Evolutionary conservation across 2,113 vertebrate genomes (phyloP), one percentile per base, ranked within the genome.

Genomic region (Trochalopteron elliotii): DNA sequence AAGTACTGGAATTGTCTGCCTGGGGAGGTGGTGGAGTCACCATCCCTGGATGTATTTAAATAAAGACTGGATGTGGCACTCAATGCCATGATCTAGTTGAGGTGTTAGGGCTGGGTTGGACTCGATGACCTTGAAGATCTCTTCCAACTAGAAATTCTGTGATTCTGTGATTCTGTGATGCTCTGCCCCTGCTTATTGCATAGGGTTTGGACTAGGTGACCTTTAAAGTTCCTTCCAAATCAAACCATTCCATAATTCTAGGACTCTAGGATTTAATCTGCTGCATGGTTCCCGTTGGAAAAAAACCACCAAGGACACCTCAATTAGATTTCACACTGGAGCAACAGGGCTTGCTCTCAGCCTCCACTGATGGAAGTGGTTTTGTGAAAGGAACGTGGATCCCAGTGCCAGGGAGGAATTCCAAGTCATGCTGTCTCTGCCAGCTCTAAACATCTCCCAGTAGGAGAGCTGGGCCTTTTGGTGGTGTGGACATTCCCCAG

Each of bases 151-250:
- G 20, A 22, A 22, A 22, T 47, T 47, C 45, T 47, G 47, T 49
- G 47, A 49, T 49, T 23, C 22, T 23, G 21, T 47, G 47, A 49
- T 24, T 9, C 39, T 47, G 14, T 40, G 47, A 4, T 19, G n/a
- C 37, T 59, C 31, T 57, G 24, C 31, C 30, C n/a, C 28, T 39
- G 5, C 28, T 55, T 22, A 12, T 15, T 68, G n/a, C 17, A 12
- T 1, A 0, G 45, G 3, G 11, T 19, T 76, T 40, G 35, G 25
- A 0, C 12, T 11, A 8, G 8, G 8, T 35, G 25, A 25, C 10
- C 11, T 49, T 23, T 16, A 19, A 35, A 10, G 7, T 47, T 11
- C 30, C 47, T 69, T 69, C 40, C 30, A 37, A 61, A 68, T 35
- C 21, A 31, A 47, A 12, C 4, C 6, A 5, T 9, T 35, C 55